Evolutionary conservation across 2,797 vertebrate species (phyloP), one percentile per base, ranked within the genome.

Genomic region (Pseudocheirus occidentalis): DNA sequence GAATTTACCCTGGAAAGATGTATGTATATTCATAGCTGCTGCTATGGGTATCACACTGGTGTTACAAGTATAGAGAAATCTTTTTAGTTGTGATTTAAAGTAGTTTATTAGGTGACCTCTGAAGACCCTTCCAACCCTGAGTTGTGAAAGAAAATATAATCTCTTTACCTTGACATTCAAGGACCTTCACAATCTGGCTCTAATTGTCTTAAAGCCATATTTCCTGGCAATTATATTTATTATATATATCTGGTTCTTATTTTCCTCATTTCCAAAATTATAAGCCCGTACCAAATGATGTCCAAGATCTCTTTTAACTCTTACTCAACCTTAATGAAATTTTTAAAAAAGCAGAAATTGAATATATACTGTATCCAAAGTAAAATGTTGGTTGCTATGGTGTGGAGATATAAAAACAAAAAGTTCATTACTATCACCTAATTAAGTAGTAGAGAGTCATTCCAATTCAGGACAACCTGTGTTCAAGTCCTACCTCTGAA

Each of bases 241-340:
- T n/a, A n/a, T n/a, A 34, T 5, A 40, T 91, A 91, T 92, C 89
- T 62, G 24, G 14, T 18, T 28, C 13, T 93, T 7, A 28, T 55
- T 21, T 5, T 29, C 24, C 29, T 94, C 28, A 53, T 91, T 95
- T 94, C 9, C 91, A 54, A 92, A 91, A 29, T 2, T 73, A 18
- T 91, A 0, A 40, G 11, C 29, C 55, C 81, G 16, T 73, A 21
- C 16, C 34, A 11, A 91, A 58, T 50, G 91, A 62, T 34, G 31
- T 90, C 28, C 9, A 92, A 27, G n/a, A 62, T 62, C 94, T 93
- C 34, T 90, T 90, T 0, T 95, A 96, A 91, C 4, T 34, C 29
- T 66, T n/a, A n/a, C 0, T n/a, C 59, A 62, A 66, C 14, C 13
- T 34, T n/a, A n/a, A 7, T 59, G 13, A 66, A 66, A 29, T 58